Percentiles rank a stretch among this genome's conserved stretches.
phyloP scores from a whole-genome alignment of 2,113 vertebrate species.

The Merops nubicus region DNA sequence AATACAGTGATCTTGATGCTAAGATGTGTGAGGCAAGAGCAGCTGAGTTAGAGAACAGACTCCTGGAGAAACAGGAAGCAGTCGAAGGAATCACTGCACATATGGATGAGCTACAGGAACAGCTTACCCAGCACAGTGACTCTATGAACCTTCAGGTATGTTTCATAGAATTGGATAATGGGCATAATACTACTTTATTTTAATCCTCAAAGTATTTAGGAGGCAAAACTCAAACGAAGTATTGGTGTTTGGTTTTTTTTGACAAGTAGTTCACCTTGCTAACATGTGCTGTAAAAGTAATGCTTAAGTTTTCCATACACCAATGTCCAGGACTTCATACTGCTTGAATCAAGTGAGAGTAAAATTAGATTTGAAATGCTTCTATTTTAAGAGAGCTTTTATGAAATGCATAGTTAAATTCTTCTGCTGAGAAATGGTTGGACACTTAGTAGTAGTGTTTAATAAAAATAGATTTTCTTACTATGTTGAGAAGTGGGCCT shows the following conservation, averaged over 20 bases:
- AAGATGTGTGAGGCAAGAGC: neutral
- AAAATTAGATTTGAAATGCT: neutral
- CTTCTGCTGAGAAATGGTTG: neutral
- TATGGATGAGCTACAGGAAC: neutral
- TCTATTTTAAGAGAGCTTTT: neutral
- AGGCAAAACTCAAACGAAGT: neutral
- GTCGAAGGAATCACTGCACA: neutral
- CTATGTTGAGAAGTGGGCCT: neutral
- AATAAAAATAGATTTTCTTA: neutral
- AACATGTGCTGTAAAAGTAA: neutral
- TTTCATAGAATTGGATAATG: neutral
- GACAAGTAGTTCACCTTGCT: neutral
- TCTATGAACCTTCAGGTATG: neutral
- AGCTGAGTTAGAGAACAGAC: slow-evolving; percentile 23
- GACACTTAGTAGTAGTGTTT: neutral
- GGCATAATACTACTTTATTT: neutral
- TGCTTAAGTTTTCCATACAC: neutral
- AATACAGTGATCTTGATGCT: neutral
- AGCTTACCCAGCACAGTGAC: neutral
- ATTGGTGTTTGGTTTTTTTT: neutral
- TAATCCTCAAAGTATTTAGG: neutral
- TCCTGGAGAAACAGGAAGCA: neutral
- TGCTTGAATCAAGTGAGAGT: neutral
- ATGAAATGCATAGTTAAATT: neutral
- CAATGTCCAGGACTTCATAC: neutral